Conservation (phyloP, 2,113 vertebrate species). For the Chauna torquata region DNA sequence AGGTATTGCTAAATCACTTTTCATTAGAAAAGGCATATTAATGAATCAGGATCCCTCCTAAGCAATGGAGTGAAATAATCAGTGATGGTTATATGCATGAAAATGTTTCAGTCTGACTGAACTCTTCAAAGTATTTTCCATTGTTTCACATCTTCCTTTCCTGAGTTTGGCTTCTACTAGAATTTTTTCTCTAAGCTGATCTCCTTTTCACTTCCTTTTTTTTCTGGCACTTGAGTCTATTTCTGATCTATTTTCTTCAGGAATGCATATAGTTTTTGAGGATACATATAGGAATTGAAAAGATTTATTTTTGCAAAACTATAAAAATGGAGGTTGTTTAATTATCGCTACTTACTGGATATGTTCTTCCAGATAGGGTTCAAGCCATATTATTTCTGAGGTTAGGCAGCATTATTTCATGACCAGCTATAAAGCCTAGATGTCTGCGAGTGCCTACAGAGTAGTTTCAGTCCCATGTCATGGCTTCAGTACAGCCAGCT, state of each 20-base stretch:
- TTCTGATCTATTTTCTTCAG: neutral
- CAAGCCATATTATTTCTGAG: neutral
- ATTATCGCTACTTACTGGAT: neutral
- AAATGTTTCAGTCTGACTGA: neutral
- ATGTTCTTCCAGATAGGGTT: neutral
- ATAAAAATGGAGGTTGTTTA: neutral
- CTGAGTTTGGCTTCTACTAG: neutral
- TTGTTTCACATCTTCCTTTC: neutral
- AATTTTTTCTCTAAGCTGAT: neutral
- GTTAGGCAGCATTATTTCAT: neutral
- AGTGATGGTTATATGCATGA: neutral
- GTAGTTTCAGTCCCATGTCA: neutral
- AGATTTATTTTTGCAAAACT: neutral
- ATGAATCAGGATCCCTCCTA: neutral
- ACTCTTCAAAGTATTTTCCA: neutral
- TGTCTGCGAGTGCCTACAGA: neutral
- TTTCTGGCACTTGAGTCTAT: neutral
- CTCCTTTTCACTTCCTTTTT: neutral
- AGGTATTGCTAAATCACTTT: neutral
- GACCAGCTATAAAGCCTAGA: neutral
- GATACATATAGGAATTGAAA: neutral
- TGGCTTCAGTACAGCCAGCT: neutral
- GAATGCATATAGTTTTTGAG: neutral
- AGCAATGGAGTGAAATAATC: neutral
- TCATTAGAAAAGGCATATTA: neutral